phyloP scores from a whole-genome alignment of 2,113 vertebrate species.

The Tichodroma muraria region DNA sequence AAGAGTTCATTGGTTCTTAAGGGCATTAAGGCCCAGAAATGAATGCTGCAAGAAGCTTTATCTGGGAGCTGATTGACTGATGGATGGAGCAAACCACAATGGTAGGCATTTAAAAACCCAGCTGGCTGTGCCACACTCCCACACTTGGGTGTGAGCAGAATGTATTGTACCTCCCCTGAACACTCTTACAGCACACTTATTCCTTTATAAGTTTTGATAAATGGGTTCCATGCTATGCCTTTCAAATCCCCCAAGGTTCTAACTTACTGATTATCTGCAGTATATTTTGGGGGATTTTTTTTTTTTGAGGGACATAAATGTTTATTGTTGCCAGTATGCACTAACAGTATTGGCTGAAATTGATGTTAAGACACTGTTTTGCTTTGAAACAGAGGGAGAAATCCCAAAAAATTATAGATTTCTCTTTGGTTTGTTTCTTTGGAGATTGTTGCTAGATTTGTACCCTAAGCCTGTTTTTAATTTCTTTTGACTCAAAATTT shows the following conservation, averaged over 20 bases:
- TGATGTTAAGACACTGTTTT: not conserved
- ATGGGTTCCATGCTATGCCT: not conserved
- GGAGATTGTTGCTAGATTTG: not conserved
- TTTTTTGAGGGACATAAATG: not conserved
- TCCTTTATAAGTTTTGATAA: conserved; percentile 1
- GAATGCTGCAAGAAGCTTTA: conserved; percentile 11
- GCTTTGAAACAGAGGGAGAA: not conserved
- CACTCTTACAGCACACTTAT: not conserved
- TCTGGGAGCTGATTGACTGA: conserved; percentile 18
- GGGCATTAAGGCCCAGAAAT: not conserved
- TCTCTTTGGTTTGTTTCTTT: not conserved
- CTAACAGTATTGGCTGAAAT: not conserved
- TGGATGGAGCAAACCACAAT: not conserved
- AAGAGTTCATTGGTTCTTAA: not conserved
- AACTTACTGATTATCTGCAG: not conserved
- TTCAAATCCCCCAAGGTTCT: not conserved
- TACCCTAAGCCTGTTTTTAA: not conserved
- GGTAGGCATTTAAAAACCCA: conserved; percentile 8
- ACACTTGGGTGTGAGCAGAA: not conserved
- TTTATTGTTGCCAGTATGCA: not conserved
- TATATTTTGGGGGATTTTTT: not conserved
- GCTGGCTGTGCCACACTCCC: not conserved
- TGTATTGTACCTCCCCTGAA: not conserved
- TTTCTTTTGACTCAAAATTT: not conserved
- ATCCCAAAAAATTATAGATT: not conserved